Percentiles rank a stretch among this genome's conserved stretches.
These are phyloP conservation scores for Plecturocebus donacophilus DNA, from an alignment of 2,113 vertebrate species.

Conservation along the genomic window DNA sequence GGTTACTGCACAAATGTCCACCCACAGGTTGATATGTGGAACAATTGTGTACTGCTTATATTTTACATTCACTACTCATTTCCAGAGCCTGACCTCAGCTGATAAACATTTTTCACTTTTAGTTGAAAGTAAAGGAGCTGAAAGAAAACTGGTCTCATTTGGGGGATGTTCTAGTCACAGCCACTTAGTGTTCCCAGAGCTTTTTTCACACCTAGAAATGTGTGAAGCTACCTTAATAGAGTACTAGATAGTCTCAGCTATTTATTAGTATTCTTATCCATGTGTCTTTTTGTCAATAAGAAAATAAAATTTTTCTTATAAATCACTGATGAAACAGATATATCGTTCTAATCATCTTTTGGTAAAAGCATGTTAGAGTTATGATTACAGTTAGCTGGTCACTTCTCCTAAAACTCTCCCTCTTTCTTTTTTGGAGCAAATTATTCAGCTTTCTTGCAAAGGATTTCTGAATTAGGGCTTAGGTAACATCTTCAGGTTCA, in stretches of 20 bases:
- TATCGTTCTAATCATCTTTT: neutral
- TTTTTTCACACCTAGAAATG: neutral
- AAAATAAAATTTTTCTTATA: neutral
- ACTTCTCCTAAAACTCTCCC: neutral
- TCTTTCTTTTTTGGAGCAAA: neutral
- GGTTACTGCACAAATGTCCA: neutral
- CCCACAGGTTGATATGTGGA: neutral
- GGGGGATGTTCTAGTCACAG: neutral
- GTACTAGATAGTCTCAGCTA: neutral
- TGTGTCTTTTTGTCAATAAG: neutral
- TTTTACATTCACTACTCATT: constrained; percentile 10
- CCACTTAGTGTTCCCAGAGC: neutral
- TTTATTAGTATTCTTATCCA: neutral
- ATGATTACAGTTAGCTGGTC: neutral
- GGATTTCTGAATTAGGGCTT: neutral
- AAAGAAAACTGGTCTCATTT: neutral
- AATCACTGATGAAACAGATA: neutral
- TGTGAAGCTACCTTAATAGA: constrained; percentile 9
- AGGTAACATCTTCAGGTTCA: neutral
- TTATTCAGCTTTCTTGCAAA: neutral
- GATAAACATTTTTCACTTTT: constrained; percentile 47
- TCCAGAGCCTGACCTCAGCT: constrained; percentile 24
- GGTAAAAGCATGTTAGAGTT: neutral
- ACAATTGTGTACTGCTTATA: neutral
- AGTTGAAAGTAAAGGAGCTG: neutral